Conservation (phyloP, 2,113 vertebrate genomes). For the Lophius piscatorius region DNA sequence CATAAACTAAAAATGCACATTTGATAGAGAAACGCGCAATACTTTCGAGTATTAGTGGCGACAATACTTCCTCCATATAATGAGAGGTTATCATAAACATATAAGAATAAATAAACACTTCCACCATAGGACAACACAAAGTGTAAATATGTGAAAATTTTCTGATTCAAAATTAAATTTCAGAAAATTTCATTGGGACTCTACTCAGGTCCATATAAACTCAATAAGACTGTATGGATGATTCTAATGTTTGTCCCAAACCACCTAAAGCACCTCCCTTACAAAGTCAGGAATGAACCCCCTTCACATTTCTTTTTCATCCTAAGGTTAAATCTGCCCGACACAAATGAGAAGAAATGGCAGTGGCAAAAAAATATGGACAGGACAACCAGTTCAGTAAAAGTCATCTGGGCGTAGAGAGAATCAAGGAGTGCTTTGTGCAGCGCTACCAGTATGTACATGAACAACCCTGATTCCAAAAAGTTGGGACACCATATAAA, state of each 20-base stretch:
- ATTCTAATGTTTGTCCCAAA: background rate
- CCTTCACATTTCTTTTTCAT: background rate
- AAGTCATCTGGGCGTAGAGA: conserved; percentile 50
- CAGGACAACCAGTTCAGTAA: conserved; percentile 15
- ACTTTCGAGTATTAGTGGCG: background rate
- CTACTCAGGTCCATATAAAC: too few relatives aligned
- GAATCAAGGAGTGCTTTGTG: conserved; percentile 29
- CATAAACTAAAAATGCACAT: too few relatives aligned
- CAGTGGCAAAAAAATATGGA: conserved; percentile 8
- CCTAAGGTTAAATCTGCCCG: conserved; percentile 3
- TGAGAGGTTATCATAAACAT: conserved; percentile 11
- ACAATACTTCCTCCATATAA: too few relatives aligned
- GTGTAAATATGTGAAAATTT: too few relatives aligned
- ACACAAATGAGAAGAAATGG: conserved; percentile 11
- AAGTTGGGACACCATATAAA: too few relatives aligned
- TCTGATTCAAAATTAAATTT: too few relatives aligned
- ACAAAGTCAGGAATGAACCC: conserved; percentile 63
- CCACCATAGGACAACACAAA: background rate
- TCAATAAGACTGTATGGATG: too few relatives aligned
- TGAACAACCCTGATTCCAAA: too few relatives aligned
- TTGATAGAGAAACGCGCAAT: too few relatives aligned
- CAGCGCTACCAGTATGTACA: conserved; percentile 15
- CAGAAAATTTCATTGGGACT: too few relatives aligned
- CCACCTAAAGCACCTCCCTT: background rate
- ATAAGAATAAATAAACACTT: conserved; percentile 20